Percentiles rank a stretch among this genome's conserved stretches.
These are phyloP conservation scores for Argynnis bischoffii DNA, from an alignment of 2,888 invertebrate species.

Conservation along the genomic window DNA sequence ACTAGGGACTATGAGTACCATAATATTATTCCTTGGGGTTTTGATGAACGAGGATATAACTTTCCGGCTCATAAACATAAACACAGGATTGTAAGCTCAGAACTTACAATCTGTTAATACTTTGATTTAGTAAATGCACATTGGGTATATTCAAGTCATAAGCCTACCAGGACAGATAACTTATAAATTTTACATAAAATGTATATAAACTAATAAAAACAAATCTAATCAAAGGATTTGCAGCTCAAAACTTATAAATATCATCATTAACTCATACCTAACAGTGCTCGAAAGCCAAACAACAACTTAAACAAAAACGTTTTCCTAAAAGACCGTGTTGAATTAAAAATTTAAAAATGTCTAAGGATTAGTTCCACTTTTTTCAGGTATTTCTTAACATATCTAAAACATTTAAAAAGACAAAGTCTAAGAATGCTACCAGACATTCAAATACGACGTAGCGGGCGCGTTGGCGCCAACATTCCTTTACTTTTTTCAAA, in stretches of 20 bases:
- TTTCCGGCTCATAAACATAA: too few relatives aligned
- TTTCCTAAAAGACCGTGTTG: constrained; percentile 14
- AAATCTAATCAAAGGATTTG: too few relatives aligned
- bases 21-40: too few relatives aligned
- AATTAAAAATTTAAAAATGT: constrained; percentile 23
- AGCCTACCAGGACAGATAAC: too few relatives aligned
- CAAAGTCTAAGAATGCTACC: constrained; percentile 55
- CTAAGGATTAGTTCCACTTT: constrained; percentile 25
- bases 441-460: constrained; percentile 73
- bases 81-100: too few relatives aligned
- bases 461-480: constrained; percentile 78
- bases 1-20: too few relatives aligned
- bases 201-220: too few relatives aligned
- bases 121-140: too few relatives aligned
- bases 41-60: too few relatives aligned
- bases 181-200: too few relatives aligned
- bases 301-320: background rate
- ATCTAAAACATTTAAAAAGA: constrained; percentile 47
- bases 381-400: constrained; percentile 32
- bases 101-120: too few relatives aligned
- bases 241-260: background rate
- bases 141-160: too few relatives aligned
- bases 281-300: background rate
- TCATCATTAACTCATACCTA: background rate
- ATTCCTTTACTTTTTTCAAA: constrained; percentile 70